Conservation (phyloP, 2,113 vertebrate genomes). For the Hystrix brachyura region DNA sequence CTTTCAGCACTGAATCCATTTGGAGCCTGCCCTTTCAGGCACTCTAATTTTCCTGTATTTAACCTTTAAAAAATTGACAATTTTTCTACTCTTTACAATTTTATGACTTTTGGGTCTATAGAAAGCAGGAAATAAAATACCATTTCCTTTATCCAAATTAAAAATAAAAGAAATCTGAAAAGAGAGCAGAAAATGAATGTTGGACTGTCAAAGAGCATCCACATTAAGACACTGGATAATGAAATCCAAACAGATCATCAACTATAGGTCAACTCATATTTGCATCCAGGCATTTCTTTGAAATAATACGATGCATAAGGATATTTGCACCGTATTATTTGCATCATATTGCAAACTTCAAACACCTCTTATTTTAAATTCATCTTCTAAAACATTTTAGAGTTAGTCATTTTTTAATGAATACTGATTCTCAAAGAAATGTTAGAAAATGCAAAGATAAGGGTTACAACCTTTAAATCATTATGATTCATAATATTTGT, state of each 20-base stretch:
- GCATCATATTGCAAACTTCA: neutral
- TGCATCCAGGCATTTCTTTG: conserved; percentile 70
- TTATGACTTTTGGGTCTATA: conserved; percentile 78
- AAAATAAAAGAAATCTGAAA: conserved; percentile 65
- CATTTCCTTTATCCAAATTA: conserved; percentile 80
- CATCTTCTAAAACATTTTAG: conserved; percentile 21
- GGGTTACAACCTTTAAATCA: neutral
- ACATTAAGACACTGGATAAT: neutral
- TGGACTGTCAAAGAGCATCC: conserved; percentile 64
- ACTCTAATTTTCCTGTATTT: conserved; percentile 76
- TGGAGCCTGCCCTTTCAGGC: conserved; percentile 70
- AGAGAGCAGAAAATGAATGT: conserved; percentile 58
- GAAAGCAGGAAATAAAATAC: conserved; percentile 78
- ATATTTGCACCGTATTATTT: neutral
- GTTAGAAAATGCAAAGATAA: neutral
- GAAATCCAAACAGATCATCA: conserved; percentile 56
- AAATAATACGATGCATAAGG: conserved; percentile 10
- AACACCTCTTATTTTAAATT: conserved; percentile 45
- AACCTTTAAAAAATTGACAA: conserved; percentile 85
- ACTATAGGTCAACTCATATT: conserved; percentile 61
- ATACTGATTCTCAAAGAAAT: neutral
- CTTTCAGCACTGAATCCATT: conserved; percentile 49
- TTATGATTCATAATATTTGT: conserved; percentile 47
- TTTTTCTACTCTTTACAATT: conserved; percentile 81
- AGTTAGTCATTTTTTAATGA: conserved; percentile 32